phyloP scores from a whole-genome alignment of 2,113 vertebrate genomes.

The Dendrocopos noguchii region DNA sequence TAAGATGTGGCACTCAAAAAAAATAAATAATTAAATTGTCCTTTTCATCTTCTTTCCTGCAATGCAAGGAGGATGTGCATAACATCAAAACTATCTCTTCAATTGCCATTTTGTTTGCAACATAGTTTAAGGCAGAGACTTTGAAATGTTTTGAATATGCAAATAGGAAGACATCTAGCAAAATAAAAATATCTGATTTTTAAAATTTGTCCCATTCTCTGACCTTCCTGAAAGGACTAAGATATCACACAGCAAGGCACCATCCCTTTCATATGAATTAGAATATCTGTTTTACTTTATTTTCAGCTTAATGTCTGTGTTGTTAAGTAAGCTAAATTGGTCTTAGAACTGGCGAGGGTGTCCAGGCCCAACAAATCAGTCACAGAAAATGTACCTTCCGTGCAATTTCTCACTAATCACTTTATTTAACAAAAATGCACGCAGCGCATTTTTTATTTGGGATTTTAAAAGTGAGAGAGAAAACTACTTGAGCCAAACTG shows the following conservation, averaged over 20 bases:
- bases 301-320: background rate
- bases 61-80: slow-evolving; percentile 42
- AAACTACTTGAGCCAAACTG: background rate
- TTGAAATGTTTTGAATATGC: slow-evolving; percentile 51
- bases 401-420: background rate
- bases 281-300: background rate
- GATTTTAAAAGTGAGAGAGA: background rate
- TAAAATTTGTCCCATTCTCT: slow-evolving; percentile 21
- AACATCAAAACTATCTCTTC: slow-evolving; percentile 59
- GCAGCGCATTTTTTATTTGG: background rate
- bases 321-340: slow-evolving; percentile 17
- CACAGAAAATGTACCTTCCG: background rate
- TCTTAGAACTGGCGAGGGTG: background rate
- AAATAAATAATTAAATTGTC: background rate
- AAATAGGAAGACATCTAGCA: slow-evolving; percentile 48
- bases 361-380: background rate
- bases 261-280: slow-evolving; percentile 2
- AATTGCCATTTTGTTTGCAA: slow-evolving; percentile 14
- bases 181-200: slow-evolving; percentile 45
- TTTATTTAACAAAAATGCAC: background rate
- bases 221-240: slow-evolving; percentile 31
- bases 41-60: slow-evolving; percentile 63
- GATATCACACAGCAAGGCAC: background rate
- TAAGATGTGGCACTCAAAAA: slow-evolving; percentile 39
- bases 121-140: background rate